Evolutionary conservation across 2,888 invertebrate genomes (phyloP), one percentile per base, ranked within the genome.

Genomic region (Apotomis betuletana): DNA sequence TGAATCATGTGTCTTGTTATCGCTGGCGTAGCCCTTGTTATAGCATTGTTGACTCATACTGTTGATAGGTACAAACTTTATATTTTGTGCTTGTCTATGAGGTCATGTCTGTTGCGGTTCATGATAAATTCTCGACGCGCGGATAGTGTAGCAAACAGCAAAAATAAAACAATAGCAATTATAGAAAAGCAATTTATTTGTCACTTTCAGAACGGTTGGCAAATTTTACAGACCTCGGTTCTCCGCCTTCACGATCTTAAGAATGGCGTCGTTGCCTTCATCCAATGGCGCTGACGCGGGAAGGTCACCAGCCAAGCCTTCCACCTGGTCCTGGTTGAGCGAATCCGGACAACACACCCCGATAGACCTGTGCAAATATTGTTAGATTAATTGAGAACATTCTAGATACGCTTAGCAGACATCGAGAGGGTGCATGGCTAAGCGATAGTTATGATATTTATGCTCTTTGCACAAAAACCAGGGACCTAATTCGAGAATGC

Each of bases 341-440:
- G 77, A 90, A 67, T 95, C 95, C 0, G 96, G 95, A 79, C 97
- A 97, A 81, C 97, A 97, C 13, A 96, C 95, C n/a, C 97, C 97
- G 69, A 97, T 94, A 54, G 95, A 80, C 46, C 88, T 86, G 67
- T 2, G 5, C 49, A 52, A 4, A n/a, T 10, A 5, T 54, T 13
- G 5, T 10, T 54, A 13, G 5, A 44, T 44, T 44, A 44, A 27
- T 27, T 3, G 9, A 49, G 49, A 41, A 6, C 5, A 6, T 41
- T 41, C 6, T 41, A 41, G 41, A 41, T 6, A 6, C 41, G 6
- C 41, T 27, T 6, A 41, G 41, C 41, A 41, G 5, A 41, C 41
- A 27, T 27, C 27, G 27, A 27, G 27, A 27, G 27, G 27, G 27
- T 27, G 27, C 27, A 27, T 27, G 27, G 27, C 27, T 27, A 27